Percentiles rank a stretch among this genome's conserved stretches.
phyloP scores from a whole-genome alignment of 2,888 invertebrate genomes.

The Spisula subtruncata region DNA sequence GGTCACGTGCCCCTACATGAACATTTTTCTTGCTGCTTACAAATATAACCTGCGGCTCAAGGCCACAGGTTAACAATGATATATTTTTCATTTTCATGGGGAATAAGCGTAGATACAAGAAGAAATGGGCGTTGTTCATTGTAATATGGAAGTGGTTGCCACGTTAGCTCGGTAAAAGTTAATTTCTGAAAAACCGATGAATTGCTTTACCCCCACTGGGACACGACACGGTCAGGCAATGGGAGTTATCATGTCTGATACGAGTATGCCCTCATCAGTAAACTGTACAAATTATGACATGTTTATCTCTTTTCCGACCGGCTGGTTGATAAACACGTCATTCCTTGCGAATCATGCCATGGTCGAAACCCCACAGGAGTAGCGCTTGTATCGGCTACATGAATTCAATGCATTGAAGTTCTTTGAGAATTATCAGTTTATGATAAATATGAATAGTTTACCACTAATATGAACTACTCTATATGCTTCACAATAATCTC shows the following conservation, averaged over 20 bases:
- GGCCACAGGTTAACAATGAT: too few relatives aligned
- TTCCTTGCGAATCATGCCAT: neutral
- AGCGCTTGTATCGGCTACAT: neutral
- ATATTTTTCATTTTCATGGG: neutral
- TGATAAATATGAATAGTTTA: slow-evolving; percentile 10
- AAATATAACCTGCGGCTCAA: too few relatives aligned
- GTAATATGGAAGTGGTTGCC: neutral
- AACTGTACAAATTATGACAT: neutral
- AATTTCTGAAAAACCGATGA: neutral
- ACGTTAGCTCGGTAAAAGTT: neutral
- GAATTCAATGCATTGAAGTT: neutral
- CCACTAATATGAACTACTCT: neutral
- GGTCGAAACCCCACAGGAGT: slow-evolving; percentile 2
- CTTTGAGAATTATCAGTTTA: neutral
- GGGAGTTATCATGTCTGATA: neutral
- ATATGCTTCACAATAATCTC: neutral
- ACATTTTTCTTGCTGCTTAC: too few relatives aligned
- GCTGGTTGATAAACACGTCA: neutral
- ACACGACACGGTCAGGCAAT: slow-evolving; percentile 21
- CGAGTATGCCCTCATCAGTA: slow-evolving; percentile 10
- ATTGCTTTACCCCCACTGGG: neutral
- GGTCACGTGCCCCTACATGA: too few relatives aligned
- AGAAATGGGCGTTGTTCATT: neutral
- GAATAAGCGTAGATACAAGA: neutral
- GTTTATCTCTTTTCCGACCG: slow-evolving; percentile 1